phyloP scores from a whole-genome alignment of 2,113 vertebrate species.

The Notothenia rossii region DNA sequence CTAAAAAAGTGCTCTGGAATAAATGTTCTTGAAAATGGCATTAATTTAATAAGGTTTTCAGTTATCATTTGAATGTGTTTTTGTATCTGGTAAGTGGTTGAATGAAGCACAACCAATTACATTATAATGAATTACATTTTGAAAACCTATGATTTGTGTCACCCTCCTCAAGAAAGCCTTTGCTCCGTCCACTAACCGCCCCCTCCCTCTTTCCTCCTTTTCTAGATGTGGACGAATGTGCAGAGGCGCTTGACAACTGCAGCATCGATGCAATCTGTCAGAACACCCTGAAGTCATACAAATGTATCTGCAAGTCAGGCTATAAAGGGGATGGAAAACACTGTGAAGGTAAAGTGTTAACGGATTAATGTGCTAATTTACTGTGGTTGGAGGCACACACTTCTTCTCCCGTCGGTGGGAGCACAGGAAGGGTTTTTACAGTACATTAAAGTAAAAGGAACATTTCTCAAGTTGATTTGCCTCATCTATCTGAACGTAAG shows the following conservation, averaged over 20 bases:
- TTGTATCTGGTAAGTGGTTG: neutral
- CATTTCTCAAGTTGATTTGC: constrained; percentile 40
- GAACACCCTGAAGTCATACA: constrained; percentile 88
- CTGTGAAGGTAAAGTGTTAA: constrained; percentile 91
- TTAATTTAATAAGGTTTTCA: neutral
- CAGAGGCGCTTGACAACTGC: constrained; percentile 87
- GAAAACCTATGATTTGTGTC: neutral
- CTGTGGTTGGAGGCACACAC: constrained; percentile 13
- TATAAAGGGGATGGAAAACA: constrained; percentile 97
- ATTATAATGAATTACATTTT: neutral
- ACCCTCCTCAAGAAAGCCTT: neutral
- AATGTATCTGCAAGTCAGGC: constrained; percentile 90
- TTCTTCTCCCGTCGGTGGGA: neutral
- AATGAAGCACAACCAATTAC: neutral
- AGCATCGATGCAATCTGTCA: constrained; percentile 91
- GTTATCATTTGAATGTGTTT: neutral
- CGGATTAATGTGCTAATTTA: constrained; percentile 20
- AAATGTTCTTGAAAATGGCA: constrained; percentile 16
- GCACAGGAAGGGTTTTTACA: constrained; percentile 6
- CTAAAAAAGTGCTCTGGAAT: constrained; percentile 7
- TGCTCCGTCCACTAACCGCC: constrained; percentile 12
- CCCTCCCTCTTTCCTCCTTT: neutral
- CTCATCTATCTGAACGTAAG: constrained; percentile 22
- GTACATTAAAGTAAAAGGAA: constrained; percentile 20
- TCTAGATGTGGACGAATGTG: constrained; percentile 89